phyloP scores from a whole-genome alignment of 2,113 vertebrate species.

The Cyprinodon variegatus region DNA sequence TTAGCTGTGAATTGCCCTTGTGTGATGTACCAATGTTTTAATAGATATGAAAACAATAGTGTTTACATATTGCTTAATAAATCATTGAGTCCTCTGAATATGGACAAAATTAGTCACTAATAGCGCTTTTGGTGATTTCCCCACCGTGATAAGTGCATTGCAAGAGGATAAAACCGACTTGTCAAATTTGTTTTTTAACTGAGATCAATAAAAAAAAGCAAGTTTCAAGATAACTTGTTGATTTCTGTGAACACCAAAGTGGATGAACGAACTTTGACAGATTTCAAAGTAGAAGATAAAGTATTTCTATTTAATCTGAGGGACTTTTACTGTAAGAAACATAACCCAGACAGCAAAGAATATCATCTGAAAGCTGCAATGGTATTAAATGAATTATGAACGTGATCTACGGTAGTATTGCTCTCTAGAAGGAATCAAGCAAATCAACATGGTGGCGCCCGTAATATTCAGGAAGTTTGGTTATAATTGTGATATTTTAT shows the following conservation, averaged over 20 bases:
- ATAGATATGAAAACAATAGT: neutral
- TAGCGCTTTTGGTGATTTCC: neutral
- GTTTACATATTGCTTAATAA: neutral
- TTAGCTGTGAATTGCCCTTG: conserved; percentile 44
- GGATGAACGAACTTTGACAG: neutral
- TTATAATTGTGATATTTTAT: no score
- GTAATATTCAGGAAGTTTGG: no score
- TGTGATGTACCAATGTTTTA: no score
- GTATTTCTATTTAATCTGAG: neutral
- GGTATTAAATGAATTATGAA: no score
- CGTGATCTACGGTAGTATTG: no score
- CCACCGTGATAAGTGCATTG: neutral
- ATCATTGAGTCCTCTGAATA: neutral
- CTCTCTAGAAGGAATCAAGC: no score
- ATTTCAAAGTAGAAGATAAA: neutral
- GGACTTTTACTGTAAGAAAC: neutral
- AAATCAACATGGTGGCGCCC: no score
- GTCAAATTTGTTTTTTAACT: neutral
- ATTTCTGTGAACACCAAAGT: neutral
- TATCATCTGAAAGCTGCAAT: neutral
- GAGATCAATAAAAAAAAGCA: neutral
- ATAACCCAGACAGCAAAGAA: neutral
- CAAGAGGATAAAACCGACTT: no score
- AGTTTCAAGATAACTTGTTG: neutral
- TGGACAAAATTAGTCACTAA: neutral